Base-by-base conservation (phyloP, 2,888 invertebrate genomes). In the Stratiomys singularior region DNA sequence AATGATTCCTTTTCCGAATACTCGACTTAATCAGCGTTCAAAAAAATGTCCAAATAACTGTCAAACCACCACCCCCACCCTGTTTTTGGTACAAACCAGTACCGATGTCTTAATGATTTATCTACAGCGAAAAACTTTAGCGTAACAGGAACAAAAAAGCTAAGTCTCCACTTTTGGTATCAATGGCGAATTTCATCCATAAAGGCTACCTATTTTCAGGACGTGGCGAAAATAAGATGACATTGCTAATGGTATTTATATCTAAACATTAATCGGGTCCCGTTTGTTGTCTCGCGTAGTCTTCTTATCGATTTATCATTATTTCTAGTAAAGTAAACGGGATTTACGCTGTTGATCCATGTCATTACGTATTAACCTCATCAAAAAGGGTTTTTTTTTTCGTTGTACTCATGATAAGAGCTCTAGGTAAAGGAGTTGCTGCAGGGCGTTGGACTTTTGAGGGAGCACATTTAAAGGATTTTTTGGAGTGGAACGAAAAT, bases 261-360 rank as follows among this genome's bases (percentile, higher is more conserved):
- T 76, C 56, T 76, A 44, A 63, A 63, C 69, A 78, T 78, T 76
- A 76, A 78, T 78, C 78, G 71, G 71, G 76, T 78, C 76, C 47
- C 60, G 76, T 78, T 37, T 3, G 37, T 37, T 37, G 37, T 37
- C 37, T 37, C 37, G 37, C 37, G n/a, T n/a, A 71, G 71, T 78
- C 67, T 74, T 63, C 47, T 78, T 76, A 78, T 78, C 78, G 78
- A 78, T 78, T 78, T 76, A 76, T 78, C 78, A 78, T 76, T 78
- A 76, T 60, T 78, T 78, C 76, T 76, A 66, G 78, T 76, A 76
- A 71, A 78, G 76, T 76, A 78, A 67, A 58, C 74, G 69, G 69
- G 66, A 78, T 76, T 78, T 76, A 64, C 47, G 47, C 23, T 25
- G 47, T 44, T 69, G 69, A 69, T 69, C 69, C 47, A 47, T 47